A percentile compares a stretch with the other conserved stretches of the same genome.
These are phyloP conservation scores for Toxotes jaculatrix DNA, from an alignment of 2,113 vertebrate species.

Conservation along the genomic window DNA sequence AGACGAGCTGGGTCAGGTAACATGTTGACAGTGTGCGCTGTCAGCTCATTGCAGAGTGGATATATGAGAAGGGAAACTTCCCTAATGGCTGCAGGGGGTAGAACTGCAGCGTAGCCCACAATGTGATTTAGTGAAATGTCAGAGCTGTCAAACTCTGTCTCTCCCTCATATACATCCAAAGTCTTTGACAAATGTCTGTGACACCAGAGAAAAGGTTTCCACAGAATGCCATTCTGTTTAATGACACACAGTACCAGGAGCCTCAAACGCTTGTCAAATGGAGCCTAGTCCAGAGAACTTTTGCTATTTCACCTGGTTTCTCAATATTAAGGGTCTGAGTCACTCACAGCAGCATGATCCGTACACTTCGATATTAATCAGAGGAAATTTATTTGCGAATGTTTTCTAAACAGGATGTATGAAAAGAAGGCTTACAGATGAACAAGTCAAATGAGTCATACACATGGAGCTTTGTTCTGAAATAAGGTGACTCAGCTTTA, in stretches of 20 bases:
- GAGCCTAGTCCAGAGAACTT: conserved; percentile 56
- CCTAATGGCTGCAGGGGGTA: conserved; percentile 57
- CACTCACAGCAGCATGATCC: conserved; percentile 19
- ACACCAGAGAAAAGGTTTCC: conserved; percentile 73
- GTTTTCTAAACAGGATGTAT: conserved; percentile 9
- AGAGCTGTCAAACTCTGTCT: conserved; percentile 70
- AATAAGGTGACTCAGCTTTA: neutral
- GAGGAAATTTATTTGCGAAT: conserved; percentile 16
- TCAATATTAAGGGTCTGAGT: conserved; percentile 49
- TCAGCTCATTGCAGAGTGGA: conserved; percentile 66
- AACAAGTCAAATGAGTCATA: conserved; percentile 34
- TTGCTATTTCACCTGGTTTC: conserved; percentile 48
- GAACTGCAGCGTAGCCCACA: conserved; percentile 51
- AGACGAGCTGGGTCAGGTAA: conserved; percentile 63
- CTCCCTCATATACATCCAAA: conserved; percentile 62
- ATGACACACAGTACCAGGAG: conserved; percentile 64
- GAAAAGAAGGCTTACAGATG: conserved; percentile 5
- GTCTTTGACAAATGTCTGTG: conserved; percentile 73
- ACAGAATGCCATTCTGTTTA: conserved; percentile 68
- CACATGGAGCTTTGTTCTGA: neutral
- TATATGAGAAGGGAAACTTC: conserved; percentile 63
- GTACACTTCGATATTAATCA: conserved; percentile 20
- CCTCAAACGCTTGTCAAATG: conserved; percentile 53
- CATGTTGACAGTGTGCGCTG: conserved; percentile 62
- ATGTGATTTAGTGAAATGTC: conserved; percentile 78